Conservation (phyloP, 2,888 invertebrate species). For the Anaspis maculata region DNA sequence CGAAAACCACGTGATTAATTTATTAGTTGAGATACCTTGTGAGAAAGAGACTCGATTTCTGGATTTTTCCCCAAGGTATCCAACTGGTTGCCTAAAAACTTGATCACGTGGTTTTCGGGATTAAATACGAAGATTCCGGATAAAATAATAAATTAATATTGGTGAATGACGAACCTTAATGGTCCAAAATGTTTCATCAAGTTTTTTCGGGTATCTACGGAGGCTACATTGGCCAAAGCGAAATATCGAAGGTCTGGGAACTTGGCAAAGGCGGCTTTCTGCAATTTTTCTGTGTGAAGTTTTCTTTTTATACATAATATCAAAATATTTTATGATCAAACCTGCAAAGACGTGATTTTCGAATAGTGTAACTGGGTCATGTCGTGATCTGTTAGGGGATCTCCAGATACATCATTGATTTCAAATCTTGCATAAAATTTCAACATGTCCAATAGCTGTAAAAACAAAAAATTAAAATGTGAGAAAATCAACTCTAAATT, state of each 20-base stretch:
- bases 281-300: slow-evolving; percentile 23
- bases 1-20: no score
- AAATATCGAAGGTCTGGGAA: slow-evolving; percentile 81
- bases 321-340: slow-evolving; percentile 24
- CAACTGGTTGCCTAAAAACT: no score
- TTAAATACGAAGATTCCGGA: no score
- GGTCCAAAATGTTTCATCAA: slow-evolving; percentile 78
- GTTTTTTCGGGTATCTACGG: slow-evolving; percentile 82
- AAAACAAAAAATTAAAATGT: not conserved
- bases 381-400: slow-evolving; percentile 86
- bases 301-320: no score
- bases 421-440: slow-evolving; percentile 97
- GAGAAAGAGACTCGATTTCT: not conserved
- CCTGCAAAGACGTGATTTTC: slow-evolving; percentile 84
- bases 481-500: no score
- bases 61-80: not conserved
- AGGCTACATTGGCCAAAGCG: slow-evolving; percentile 87
- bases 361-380: slow-evolving; percentile 92
- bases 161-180: slow-evolving; percentile 47
- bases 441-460: slow-evolving; percentile 85
- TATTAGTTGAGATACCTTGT: no score
- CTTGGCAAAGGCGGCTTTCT: slow-evolving; percentile 90
- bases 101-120: no score
- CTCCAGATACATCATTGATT: slow-evolving; percentile 93
- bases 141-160: not conserved